phyloP scores from a whole-genome alignment of 2,113 vertebrate species.

The Polyodon spathula region DNA sequence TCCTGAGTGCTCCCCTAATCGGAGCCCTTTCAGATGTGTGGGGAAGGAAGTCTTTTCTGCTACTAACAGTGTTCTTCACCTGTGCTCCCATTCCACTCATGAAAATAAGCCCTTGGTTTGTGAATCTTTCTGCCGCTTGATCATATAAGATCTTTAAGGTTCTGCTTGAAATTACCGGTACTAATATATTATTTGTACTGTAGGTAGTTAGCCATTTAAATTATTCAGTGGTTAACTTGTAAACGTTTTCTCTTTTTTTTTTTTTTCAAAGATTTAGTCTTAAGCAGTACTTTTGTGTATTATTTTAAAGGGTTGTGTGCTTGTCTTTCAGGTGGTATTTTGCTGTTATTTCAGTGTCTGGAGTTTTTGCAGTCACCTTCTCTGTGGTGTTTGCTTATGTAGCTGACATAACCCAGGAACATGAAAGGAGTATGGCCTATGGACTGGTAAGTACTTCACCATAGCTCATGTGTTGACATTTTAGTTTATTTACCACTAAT shows the following conservation, averaged over 20 bases:
- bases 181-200: not conserved
- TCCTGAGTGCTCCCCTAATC: constrained; percentile 78
- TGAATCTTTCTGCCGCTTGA: constrained; percentile 8
- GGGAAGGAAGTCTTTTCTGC: constrained; percentile 79
- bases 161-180: not conserved
- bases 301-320: not conserved
- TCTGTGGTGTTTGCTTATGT: constrained; percentile 83
- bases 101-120: constrained; percentile 83
- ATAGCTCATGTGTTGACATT: not conserved
- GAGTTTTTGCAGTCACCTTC: constrained; percentile 80
- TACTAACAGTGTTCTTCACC: constrained; percentile 82
- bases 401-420: constrained; percentile 82
- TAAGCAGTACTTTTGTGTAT: not conserved
- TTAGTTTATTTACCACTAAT: too few species aligned
- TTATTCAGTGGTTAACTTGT: not conserved
- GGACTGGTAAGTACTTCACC: constrained; percentile 59
- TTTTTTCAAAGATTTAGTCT: not conserved
- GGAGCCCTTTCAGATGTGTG: constrained; percentile 80
- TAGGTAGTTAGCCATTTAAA: not conserved
- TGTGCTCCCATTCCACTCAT: constrained; percentile 79
- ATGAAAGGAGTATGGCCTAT: constrained; percentile 82
- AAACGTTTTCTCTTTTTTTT: not conserved
- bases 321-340: constrained; percentile 72
- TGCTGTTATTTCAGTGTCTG: constrained; percentile 77
- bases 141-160: not conserved